phyloP scores from a whole-genome alignment of 2,797 vertebrate species.

The Pelodytes ibericus region DNA sequence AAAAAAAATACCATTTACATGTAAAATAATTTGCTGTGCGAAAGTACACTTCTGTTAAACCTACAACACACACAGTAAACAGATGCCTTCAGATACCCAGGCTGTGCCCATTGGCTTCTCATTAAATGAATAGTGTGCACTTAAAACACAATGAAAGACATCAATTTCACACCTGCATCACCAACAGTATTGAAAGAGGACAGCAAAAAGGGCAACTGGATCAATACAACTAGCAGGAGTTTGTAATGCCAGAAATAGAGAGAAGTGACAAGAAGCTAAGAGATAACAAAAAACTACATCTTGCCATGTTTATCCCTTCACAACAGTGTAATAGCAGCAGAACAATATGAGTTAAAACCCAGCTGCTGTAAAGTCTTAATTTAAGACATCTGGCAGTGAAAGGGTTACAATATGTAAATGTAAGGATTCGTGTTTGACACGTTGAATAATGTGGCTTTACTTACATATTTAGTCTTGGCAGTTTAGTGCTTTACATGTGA shows the following conservation, averaged over 20 bases:
- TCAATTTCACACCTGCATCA: conserved; percentile 37
- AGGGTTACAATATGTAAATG: neutral
- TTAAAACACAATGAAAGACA: conserved; percentile 14
- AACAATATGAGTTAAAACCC: neutral
- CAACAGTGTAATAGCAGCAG: neutral
- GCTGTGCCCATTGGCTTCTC: neutral
- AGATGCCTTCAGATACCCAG: neutral
- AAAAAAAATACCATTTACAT: conserved; percentile 16
- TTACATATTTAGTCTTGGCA: no score
- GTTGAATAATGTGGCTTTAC: no score
- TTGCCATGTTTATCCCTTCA: no score
- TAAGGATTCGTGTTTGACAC: no score
- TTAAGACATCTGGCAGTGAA: conserved; percentile 1
- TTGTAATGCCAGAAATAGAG: neutral
- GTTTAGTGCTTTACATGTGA: neutral
- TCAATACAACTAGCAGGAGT: neutral
- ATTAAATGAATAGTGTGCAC: neutral
- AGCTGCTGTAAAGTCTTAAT: neutral
- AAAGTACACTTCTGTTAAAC: neutral
- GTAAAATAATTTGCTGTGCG: neutral
- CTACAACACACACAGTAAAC: conserved; percentile 32
- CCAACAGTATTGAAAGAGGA: conserved; percentile 1
- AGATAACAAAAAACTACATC: neutral
- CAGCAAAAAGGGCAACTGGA: neutral
- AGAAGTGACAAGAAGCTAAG: conserved; percentile 4